phyloP scores from a whole-genome alignment of 2,113 vertebrate genomes.

The Mobula birostris region DNA sequence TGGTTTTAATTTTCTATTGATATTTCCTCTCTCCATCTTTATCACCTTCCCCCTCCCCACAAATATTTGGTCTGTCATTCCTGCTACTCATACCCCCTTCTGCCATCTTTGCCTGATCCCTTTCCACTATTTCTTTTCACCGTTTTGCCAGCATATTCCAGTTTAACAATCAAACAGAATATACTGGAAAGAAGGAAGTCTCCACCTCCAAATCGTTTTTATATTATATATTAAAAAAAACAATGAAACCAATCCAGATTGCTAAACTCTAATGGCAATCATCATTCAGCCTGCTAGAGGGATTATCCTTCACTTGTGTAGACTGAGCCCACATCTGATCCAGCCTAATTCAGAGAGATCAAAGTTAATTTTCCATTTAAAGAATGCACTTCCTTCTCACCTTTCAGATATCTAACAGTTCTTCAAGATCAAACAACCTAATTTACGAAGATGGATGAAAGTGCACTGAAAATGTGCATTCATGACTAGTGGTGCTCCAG shows the following conservation, averaged over 20 bases:
- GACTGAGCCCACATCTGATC: background rate
- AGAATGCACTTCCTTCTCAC: background rate
- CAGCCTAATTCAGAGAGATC: background rate
- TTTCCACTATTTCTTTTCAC: too few species aligned
- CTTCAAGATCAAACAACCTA: constrained; percentile 2
- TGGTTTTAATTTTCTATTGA: background rate
- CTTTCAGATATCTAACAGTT: background rate
- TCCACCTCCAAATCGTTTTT: background rate
- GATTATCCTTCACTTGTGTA: background rate
- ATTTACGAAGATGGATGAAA: background rate
- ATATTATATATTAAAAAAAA: background rate
- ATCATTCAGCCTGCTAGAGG: background rate
- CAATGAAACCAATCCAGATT: background rate
- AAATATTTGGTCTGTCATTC: background rate
- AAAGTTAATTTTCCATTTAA: background rate
- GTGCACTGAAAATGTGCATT: background rate
- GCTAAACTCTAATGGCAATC: background rate
- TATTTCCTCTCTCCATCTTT: background rate
- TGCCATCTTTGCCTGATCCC: too few species aligned
- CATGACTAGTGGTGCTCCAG: background rate
- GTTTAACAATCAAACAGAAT: too few species aligned
- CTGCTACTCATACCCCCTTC: too few species aligned
- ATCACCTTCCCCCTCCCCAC: too few species aligned
- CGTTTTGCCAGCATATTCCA: background rate
- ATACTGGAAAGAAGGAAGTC: too few species aligned